These are phyloP conservation scores for Omphaloscelis lunosa DNA, from an alignment of 2,888 invertebrate genomes.

Conservation along the genomic window DNA sequence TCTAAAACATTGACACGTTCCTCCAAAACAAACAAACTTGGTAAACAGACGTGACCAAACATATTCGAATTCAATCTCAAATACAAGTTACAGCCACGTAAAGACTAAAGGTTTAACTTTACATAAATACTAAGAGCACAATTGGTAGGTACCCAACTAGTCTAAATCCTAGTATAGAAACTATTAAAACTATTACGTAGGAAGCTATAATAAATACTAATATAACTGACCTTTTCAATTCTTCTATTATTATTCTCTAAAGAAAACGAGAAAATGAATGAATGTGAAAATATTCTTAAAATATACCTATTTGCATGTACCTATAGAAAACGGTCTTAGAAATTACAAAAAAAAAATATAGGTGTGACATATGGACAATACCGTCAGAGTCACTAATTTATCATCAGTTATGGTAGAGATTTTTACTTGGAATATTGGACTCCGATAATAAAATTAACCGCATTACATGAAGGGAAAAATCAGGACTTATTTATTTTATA, in stretches of 20 bases:
- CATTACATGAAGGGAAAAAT: background rate
- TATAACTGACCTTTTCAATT: background rate
- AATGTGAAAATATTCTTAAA: background rate
- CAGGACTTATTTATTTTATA: background rate
- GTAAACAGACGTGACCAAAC: constrained; percentile 53
- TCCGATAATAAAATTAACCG: background rate
- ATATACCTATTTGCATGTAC: background rate
- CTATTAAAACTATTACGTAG: background rate
- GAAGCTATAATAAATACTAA: background rate
- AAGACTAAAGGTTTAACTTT: background rate
- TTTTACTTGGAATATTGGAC: background rate
- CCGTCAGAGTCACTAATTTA: background rate
- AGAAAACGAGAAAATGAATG: background rate
- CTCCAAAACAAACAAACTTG: constrained; percentile 39
- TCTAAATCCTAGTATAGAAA: background rate
- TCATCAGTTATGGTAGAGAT: background rate
- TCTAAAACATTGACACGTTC: constrained; percentile 47
- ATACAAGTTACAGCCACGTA: constrained; percentile 33
- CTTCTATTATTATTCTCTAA: too few relatives aligned
- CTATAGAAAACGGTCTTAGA: background rate
- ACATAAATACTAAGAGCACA: background rate
- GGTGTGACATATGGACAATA: background rate
- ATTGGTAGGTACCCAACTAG: background rate
- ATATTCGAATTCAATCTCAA: constrained; percentile 60
- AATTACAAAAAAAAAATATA: background rate